A percentile compares a stretch with the other conserved stretches of the same genome.
Conservation (phyloP, 2,797 vertebrate genomes). For the Phaenicophaeus curvirostris region DNA sequence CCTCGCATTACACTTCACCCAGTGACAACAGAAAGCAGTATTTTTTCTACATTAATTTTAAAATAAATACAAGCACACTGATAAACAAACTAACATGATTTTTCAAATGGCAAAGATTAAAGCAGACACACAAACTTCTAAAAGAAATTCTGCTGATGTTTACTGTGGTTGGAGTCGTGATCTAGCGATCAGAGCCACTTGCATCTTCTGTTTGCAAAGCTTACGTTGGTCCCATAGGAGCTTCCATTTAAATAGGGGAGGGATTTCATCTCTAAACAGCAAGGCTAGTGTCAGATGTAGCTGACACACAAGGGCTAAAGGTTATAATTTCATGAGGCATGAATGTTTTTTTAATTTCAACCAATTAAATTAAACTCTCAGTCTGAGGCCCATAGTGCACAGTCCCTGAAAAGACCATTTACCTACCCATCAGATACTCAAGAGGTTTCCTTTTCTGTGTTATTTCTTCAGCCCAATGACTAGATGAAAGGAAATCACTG, state of each 20-base stretch:
- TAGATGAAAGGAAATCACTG: constrained; percentile 76
- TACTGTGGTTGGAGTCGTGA: background rate
- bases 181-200: background rate
- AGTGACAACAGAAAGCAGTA: background rate
- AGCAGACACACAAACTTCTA: background rate
- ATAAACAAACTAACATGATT: background rate
- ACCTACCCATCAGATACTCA: constrained; percentile 65
- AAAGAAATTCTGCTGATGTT: background rate
- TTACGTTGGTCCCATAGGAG: constrained; percentile 49
- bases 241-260: constrained; percentile 57
- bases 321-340: constrained; percentile 75
- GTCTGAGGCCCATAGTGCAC: constrained; percentile 29
- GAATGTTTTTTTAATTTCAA: constrained; percentile 76
- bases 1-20: background rate
- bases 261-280: constrained; percentile 64
- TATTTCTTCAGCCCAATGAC: constrained; percentile 77
- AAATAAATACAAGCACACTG: background rate
- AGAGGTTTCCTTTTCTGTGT: constrained; percentile 68
- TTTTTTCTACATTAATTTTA: background rate
- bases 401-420: constrained; percentile 68
- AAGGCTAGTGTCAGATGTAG: constrained; percentile 58
- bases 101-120: background rate
- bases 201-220: background rate
- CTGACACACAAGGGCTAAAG: constrained; percentile 63
- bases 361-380: constrained; percentile 75